A percentile compares a stretch with the other conserved stretches of the same genome.
Conservation (phyloP, 2,113 vertebrate species). For the Mormyrus lacerda region DNA sequence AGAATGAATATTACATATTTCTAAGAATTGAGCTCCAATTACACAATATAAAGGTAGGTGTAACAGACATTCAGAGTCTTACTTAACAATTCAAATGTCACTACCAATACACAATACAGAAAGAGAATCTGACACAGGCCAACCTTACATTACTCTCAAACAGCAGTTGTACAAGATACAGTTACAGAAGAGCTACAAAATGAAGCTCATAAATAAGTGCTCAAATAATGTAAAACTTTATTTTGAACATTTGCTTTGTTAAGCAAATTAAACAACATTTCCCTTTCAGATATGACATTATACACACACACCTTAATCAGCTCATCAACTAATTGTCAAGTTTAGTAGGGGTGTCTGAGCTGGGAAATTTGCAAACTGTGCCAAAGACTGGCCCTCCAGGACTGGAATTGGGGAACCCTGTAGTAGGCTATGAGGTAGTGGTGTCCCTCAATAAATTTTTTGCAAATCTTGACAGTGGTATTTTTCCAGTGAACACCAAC, state of each 20-base stretch:
- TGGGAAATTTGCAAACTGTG: not conserved
- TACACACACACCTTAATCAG: not conserved
- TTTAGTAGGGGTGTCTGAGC: not conserved
- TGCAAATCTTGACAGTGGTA: not conserved
- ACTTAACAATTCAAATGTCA: not conserved
- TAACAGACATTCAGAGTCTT: not conserved
- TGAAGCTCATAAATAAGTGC: no score
- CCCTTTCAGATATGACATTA: no score
- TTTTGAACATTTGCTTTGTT: no score
- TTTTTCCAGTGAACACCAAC: not conserved
- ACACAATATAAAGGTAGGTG: not conserved
- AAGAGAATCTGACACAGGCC: not conserved
- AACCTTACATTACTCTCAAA: not conserved
- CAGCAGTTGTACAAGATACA: not conserved
- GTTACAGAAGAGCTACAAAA: not conserved
- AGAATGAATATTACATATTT: not conserved
- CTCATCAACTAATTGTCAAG: not conserved
- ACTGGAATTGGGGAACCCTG: not conserved
- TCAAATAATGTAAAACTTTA: no score
- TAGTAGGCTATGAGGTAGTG: not conserved
- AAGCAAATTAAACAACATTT: no score
- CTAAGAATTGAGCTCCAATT: not conserved
- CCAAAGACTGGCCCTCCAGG: not conserved
- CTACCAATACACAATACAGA: not conserved
- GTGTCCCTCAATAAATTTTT: not conserved